These are phyloP conservation scores for Anolis carolinensis DNA, from an alignment of 2,113 vertebrate genomes.

Conservation along the genomic window DNA sequence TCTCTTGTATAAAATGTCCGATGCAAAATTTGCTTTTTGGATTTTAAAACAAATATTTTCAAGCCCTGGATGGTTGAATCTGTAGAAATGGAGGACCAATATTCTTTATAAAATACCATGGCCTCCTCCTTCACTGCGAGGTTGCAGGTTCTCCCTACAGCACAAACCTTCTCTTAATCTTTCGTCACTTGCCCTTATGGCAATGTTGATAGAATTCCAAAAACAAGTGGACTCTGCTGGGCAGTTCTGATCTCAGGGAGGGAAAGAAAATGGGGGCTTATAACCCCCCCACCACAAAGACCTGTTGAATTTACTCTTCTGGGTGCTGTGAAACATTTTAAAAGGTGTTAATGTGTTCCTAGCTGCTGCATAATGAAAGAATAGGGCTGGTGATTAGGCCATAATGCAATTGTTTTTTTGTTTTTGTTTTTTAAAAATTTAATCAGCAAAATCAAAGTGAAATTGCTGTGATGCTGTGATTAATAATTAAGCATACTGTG, in stretches of 20 bases:
- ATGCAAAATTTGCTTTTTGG: too few species aligned
- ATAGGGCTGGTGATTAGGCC: neutral
- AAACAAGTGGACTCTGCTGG: neutral
- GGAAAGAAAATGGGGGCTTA: neutral
- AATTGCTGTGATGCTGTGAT: slow-evolving; percentile 11
- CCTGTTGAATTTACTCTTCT: neutral
- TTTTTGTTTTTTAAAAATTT: slow-evolving; percentile 14
- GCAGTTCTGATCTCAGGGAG: neutral
- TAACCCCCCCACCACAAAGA: neutral
- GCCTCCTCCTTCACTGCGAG: too few species aligned
- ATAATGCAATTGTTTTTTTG: slow-evolving; percentile 11
- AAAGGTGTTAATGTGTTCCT: neutral
- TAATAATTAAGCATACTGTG: neutral
- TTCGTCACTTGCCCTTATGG: neutral
- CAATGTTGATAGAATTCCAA: neutral
- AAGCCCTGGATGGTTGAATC: too few species aligned
- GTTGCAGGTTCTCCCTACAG: too few species aligned
- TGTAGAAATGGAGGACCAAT: too few species aligned
- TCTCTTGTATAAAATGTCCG: too few species aligned
- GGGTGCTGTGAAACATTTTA: slow-evolving; percentile 8
- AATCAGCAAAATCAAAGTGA: slow-evolving; percentile 19
- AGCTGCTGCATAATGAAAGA: neutral
- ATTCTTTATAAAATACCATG: neutral
- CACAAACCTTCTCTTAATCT: neutral
- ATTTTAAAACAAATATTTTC: too few species aligned